Conservation (phyloP, 2,797 vertebrate species). For the Lagorchestes hirsutus region DNA sequence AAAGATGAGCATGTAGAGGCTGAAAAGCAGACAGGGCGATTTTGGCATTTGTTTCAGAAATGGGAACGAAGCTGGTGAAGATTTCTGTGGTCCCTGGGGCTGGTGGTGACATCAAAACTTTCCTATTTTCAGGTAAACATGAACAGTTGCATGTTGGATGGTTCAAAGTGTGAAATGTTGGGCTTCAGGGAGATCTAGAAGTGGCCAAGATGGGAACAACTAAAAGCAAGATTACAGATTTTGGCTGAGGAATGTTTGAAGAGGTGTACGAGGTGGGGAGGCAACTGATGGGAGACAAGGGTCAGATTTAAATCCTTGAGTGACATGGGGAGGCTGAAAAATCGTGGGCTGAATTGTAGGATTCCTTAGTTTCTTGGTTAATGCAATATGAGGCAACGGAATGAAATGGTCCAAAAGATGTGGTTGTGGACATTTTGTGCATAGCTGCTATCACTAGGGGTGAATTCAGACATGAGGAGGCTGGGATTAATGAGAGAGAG, state of each 20-base stretch:
- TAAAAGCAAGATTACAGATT: slow-evolving; percentile 54
- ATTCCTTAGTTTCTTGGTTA: slow-evolving; percentile 28
- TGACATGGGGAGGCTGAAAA: not conserved
- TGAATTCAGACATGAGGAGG: slow-evolving; percentile 29
- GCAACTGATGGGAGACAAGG: slow-evolving; percentile 47
- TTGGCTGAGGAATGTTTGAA: slow-evolving; percentile 45
- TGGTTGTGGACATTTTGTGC: slow-evolving; percentile 27
- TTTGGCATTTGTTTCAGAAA: slow-evolving; percentile 84
- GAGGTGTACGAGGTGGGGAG: slow-evolving; percentile 47
- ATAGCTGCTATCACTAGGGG: not conserved
- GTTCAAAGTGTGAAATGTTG: slow-evolving; percentile 68
- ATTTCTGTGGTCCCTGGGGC: slow-evolving; percentile 84
- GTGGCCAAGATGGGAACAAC: slow-evolving; percentile 63
- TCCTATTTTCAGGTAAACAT: slow-evolving; percentile 82
- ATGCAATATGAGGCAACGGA: slow-evolving; percentile 10
- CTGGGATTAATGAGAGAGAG: slow-evolving; percentile 31
- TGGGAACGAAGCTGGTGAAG: slow-evolving; percentile 83
- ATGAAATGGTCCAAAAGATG: not conserved
- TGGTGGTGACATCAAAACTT: slow-evolving; percentile 83
- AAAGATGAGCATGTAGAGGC: slow-evolving; percentile 74
- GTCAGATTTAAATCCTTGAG: slow-evolving; percentile 43
- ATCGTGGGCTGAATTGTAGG: not conserved
- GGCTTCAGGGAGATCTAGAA: slow-evolving; percentile 73
- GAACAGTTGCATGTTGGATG: slow-evolving; percentile 81
- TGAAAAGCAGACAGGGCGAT: slow-evolving; percentile 83